Conservation (phyloP, 2,113 vertebrate genomes). For the Saimiri boliviensis region DNA sequence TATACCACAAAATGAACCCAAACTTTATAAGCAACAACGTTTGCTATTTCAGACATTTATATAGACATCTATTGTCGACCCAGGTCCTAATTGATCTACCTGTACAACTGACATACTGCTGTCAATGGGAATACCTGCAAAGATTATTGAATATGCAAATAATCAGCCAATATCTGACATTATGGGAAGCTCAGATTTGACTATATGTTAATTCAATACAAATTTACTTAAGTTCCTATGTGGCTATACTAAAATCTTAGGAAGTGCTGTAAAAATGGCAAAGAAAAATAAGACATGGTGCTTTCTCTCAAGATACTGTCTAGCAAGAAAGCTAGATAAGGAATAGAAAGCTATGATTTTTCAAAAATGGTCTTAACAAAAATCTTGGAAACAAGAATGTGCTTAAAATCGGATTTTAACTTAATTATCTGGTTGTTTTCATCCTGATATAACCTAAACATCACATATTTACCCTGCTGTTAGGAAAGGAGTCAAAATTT, state of each 20-base stretch:
- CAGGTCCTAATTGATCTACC: background rate
- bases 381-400: background rate
- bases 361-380: background rate
- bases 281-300: background rate
- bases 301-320: background rate
- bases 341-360: background rate
- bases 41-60: background rate
- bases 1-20: background rate
- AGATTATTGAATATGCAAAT: slow-evolving; percentile 62
- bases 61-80: background rate
- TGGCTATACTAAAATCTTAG: background rate
- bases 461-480: background rate
- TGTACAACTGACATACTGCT: slow-evolving; percentile 19
- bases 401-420: background rate
- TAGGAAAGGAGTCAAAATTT: background rate
- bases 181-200: background rate
- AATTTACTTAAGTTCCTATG: background rate
- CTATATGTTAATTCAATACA: slow-evolving; percentile 37
- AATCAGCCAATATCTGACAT: slow-evolving; percentile 45
- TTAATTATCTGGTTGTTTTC: background rate
- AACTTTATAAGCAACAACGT: background rate
- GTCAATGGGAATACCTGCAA: background rate
- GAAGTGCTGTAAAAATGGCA: background rate
- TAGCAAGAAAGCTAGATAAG: background rate
- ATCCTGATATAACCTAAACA: background rate